Base-by-base conservation (phyloP, 2,797 vertebrate species). In the Chiropotes sagulatus region DNA sequence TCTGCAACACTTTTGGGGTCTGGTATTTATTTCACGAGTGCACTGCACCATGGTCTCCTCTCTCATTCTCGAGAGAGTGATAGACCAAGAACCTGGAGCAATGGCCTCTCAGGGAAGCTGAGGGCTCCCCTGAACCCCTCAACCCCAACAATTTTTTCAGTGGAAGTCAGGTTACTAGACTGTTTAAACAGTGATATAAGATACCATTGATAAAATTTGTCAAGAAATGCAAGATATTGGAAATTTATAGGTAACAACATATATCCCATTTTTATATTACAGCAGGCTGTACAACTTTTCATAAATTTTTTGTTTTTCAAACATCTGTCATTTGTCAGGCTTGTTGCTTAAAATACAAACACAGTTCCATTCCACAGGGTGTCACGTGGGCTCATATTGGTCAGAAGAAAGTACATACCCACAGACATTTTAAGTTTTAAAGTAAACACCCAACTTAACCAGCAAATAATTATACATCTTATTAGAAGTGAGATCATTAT, bases 131-230 rank as follows among this genome's bases (percentile, higher is more conserved):
- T 54, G 52, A 54, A 52, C 52, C 52, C 50, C 50, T 19, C 17
- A 52, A 52, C 52, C 19, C 52, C 52, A 46, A 83, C 70, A 92
- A 39, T 67, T 85, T 41, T 88, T 92, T 70, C 33, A 92, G 8
- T 58, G 46, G 9, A 33, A 90, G 0, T 88, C 41, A 89, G 22
- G 54, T 58, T 90, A 48, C 58, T 58, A 88, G 17, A 36, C 36
- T 44, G 52, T 90, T 90, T 86, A 73, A 90, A 85, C 75, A 94
- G 84, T 90, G 73, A 84, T 41, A 36, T 39, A 36, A 94, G 22
- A 82, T 41, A 33, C 2, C 20, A 41, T 88, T 92, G 46, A 67
- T 93, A 88, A 86, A 92, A 96, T 88, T 78, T 90, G n/a, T 13
- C 7, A 44, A 57, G 75, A 36, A 48, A 48, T 67, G 76, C 26